phyloP scores from a whole-genome alignment of 2,797 vertebrate genomes.

The Chelonia mydas region DNA sequence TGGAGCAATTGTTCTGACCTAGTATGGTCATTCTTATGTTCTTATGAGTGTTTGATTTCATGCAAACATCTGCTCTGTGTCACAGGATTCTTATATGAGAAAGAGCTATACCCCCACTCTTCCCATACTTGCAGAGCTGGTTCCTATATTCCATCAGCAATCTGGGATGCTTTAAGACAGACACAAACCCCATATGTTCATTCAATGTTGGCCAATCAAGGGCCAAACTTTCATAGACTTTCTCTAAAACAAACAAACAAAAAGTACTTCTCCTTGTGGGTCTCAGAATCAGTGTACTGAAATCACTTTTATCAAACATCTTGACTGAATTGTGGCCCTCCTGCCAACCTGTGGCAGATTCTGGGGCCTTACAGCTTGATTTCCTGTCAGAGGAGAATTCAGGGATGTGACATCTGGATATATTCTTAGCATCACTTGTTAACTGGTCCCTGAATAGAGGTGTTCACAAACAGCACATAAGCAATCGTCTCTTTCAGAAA shows the following conservation, averaged over 20 bases:
- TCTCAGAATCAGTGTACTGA: not conserved
- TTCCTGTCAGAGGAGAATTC: not conserved
- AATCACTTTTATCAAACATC: not conserved
- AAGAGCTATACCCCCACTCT: not conserved
- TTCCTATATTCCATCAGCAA: not conserved
- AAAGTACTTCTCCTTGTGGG: not conserved
- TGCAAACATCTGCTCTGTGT: not conserved
- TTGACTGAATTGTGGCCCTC: not conserved
- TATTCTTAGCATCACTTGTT: not conserved
- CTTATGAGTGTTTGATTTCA: not conserved
- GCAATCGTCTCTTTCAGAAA: not conserved
- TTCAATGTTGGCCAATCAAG: not conserved
- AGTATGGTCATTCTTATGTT: not conserved
- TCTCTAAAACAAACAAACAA: not conserved
- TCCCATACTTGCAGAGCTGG: not conserved
- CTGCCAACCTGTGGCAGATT: not conserved
- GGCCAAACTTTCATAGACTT: not conserved
- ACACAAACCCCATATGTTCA: not conserved
- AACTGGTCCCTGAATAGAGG: not conserved
- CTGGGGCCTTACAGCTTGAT: not conserved
- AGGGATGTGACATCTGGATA: not conserved
- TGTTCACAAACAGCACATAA: not conserved
- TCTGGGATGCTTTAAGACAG: conserved; percentile 4
- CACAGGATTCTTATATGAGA: not conserved
- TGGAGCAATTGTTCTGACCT: not conserved